Base-by-base conservation (phyloP, 1,140 invertebrate genomes). In the Drosophila ohnishii region DNA sequence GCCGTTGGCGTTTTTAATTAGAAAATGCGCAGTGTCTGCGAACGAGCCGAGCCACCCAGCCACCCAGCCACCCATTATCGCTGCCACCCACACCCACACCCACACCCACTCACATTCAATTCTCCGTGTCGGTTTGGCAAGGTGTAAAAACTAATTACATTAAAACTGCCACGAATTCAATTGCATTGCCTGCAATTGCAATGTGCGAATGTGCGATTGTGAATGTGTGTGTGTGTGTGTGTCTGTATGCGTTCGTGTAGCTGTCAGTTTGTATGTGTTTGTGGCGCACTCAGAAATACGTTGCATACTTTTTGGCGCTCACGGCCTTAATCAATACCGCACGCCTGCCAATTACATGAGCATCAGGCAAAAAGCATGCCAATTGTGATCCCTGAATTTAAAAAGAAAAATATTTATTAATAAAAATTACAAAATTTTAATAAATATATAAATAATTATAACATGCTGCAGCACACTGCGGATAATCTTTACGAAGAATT, bases 131-230 rank as follows among this genome's bases (percentile, higher is more conserved):
- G 74, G 75, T 82, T 72, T 73, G 69, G 83, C 79, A 88, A 86
- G 83, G 83, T 86, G 83, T 86, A 83, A 86, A 86, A 86, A 86
- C 83, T 87, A 86, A 86, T 86, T 86, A 86, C 84, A 86, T 86
- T 86, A 86, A 86, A 86, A 86, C 84, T 87, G 83, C 83, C 83
- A 86, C 83, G 84, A 86, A 87, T 86, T 86, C 83, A 88, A 86
- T 86, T 88, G 83, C 79, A 88, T 79, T 79, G 84, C 64, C 58
- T 76, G 77, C 61, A 62, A 64, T 40, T 75, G 62, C 50, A 37
- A 53, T 64, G 39, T 50, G 56, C 50, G 39, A 59, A 25, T 67
- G 28, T 67, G 28, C 11, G 30, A 48, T 19, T 66, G 28, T 42
- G 59, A 19, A 10, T 47, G 28, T 44, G 40, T 19, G 25, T 53